These are phyloP conservation scores for Cyphomyrmex costatus DNA, from an alignment of 1,140 invertebrate genomes.

Conservation along the genomic window DNA sequence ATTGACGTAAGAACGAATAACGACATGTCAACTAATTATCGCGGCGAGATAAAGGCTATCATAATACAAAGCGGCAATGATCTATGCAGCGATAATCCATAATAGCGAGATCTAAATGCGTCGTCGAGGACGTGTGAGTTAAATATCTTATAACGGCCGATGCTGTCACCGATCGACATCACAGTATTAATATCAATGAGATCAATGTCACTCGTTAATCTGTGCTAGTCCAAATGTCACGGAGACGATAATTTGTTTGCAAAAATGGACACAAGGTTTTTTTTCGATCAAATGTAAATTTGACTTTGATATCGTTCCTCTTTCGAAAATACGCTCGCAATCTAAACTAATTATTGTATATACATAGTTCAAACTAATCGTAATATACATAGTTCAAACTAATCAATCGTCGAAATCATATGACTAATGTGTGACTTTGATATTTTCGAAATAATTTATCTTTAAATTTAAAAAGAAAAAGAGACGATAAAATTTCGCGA, in stretches of 20 bases:
- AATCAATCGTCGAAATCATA: not conserved
- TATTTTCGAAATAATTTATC: not conserved
- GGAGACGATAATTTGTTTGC: conserved; percentile 43
- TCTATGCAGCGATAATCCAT: conserved; percentile 25
- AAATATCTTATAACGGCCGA: conserved; percentile 25
- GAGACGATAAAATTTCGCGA: not conserved
- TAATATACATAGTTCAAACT: too few relatives aligned
- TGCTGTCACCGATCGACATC: conserved; percentile 48
- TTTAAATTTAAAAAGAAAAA: not conserved
- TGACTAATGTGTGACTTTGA: not conserved
- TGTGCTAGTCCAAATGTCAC: conserved; percentile 45
- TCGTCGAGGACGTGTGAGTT: conserved; percentile 19
- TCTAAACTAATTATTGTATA: not conserved
- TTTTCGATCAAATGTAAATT: conserved; percentile 41
- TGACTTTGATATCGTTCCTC: conserved; percentile 7
- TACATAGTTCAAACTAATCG: not conserved
- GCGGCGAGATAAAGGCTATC: conserved; percentile 44
- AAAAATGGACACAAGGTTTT: conserved; percentile 60
- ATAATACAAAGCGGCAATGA: conserved; percentile 22
- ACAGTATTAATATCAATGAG: conserved; percentile 58
- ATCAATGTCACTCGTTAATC: conserved; percentile 56
- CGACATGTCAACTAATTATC: conserved; percentile 31
- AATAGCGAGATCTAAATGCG: conserved; percentile 13
- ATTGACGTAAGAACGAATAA: conserved; percentile 39
- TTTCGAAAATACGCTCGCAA: not conserved